Evolutionary conservation across 2,888 invertebrate species (phyloP).

Genomic region (Prosopocoilus inquinatus): DNA sequence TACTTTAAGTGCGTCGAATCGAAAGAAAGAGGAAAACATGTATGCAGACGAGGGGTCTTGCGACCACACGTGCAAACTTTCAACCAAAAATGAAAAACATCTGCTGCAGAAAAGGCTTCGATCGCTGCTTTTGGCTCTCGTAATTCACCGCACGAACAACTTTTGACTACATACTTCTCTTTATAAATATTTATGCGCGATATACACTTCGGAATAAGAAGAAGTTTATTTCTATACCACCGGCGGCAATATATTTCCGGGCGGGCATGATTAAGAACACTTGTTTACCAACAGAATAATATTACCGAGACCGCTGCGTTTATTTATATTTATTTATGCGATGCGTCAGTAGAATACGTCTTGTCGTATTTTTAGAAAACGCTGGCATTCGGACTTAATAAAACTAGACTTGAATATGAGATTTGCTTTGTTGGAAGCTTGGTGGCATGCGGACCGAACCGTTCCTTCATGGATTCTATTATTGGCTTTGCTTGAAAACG

Average conservation of each 20-base stretch:
- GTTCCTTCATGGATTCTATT: too few relatives aligned
- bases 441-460: too few relatives aligned
- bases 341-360: not conserved
- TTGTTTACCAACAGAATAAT: constrained; percentile 3
- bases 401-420: too few relatives aligned
- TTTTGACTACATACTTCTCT: not conserved
- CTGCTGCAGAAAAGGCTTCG: not conserved
- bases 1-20: too few relatives aligned
- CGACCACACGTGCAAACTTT: not conserved
- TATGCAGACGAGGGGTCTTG: too few relatives aligned
- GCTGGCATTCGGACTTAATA: too few relatives aligned
- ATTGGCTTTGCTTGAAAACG: too few relatives aligned
- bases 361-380: constrained; percentile 1
- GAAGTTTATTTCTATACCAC: not conserved
- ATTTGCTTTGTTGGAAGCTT: too few relatives aligned
- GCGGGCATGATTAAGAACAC: constrained; percentile 2
- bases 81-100: not conserved
- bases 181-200: not conserved
- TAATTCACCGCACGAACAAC: too few relatives aligned
- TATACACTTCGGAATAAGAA: not conserved
- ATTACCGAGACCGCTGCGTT: not conserved
- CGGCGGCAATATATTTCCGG: constrained; percentile 1
- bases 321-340: constrained; percentile 2
- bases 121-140: too few relatives aligned
- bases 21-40: too few relatives aligned